These are phyloP conservation scores for Pluvialis apricaria DNA, from an alignment of 2,113 vertebrate species.

Conservation along the genomic window DNA sequence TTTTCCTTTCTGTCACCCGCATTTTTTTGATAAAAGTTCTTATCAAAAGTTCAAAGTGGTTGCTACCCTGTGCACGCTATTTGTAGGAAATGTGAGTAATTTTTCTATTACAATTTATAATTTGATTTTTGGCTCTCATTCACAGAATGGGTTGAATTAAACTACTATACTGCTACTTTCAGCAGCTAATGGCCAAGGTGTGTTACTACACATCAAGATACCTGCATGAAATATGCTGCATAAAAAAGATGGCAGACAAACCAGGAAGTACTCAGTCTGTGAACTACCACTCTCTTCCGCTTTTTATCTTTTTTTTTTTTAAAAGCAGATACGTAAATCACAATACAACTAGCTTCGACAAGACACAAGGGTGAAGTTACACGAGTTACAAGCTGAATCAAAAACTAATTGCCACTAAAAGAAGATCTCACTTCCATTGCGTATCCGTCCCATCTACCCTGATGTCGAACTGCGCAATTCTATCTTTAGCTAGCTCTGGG, in stretches of 20 bases:
- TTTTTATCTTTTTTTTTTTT: background rate
- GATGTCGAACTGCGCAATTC: background rate
- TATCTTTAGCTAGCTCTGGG: background rate
- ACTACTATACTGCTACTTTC: background rate
- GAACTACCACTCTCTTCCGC: background rate
- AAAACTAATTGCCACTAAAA: background rate
- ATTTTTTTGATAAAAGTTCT: background rate
- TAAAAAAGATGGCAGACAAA: background rate
- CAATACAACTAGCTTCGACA: background rate
- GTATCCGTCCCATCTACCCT: background rate
- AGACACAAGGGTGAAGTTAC: background rate
- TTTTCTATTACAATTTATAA: background rate
- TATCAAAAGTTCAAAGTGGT: background rate
- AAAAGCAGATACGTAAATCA: background rate
- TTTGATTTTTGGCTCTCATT: background rate
- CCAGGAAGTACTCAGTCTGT: background rate
- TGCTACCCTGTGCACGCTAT: background rate
- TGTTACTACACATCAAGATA: background rate
- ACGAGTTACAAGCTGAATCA: background rate
- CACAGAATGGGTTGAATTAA: background rate
- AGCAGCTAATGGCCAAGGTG: background rate
- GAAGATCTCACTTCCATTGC: background rate
- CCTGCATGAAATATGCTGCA: background rate
- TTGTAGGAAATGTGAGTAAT: background rate
- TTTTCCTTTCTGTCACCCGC: background rate